Evolutionary conservation across 2,797 vertebrate species (phyloP), one percentile per base, ranked within the genome.

Genomic region (Sebastes diaconus): DNA sequence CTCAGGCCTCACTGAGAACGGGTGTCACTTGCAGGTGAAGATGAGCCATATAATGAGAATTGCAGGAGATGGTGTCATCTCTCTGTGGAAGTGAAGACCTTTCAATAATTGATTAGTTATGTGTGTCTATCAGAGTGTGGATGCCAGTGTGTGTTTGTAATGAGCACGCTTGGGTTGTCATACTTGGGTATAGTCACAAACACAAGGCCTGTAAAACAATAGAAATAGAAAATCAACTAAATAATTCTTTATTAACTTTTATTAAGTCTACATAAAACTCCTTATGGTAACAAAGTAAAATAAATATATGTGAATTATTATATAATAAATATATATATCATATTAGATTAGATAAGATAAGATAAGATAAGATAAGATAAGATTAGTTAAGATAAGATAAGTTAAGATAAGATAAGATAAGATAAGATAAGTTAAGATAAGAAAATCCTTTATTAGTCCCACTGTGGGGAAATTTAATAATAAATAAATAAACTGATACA

Each of bases 31-130:
- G 60, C 60, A 61, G 64, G 42, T 71, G 39, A 75, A 57, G 54
- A 79, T 74, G 76, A 82, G 54, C 5, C 64, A 39, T 39, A 64
- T 32, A 36, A 81, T 63, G 64, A 79, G 46, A 67, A 69, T 9
- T 30, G 34, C 63, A 68, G 50, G 42, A 54, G n/a, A 46, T 67
- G 65, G 61, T 65, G 60, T 75, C 67, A 66, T 66, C 20, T 67
- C 5, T 80, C 58, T 61, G 22, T 1, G 5, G 32, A 24, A 24
- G 42, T 42, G 20, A 75, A 39, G 22, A 73, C 22, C 24, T 58
- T 59, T 81, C 30, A 59, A 20, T 36, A 30, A 76, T 16, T 27
- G 32, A 67, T 34, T 68, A 57, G 14, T 73, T 20, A 73, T 29
- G 34, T 18, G 22, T 42, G 67, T 76, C 13, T 39, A 22, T 24